phyloP scores from a whole-genome alignment of 2,113 vertebrate genomes.

The Rhipidura dahli region DNA sequence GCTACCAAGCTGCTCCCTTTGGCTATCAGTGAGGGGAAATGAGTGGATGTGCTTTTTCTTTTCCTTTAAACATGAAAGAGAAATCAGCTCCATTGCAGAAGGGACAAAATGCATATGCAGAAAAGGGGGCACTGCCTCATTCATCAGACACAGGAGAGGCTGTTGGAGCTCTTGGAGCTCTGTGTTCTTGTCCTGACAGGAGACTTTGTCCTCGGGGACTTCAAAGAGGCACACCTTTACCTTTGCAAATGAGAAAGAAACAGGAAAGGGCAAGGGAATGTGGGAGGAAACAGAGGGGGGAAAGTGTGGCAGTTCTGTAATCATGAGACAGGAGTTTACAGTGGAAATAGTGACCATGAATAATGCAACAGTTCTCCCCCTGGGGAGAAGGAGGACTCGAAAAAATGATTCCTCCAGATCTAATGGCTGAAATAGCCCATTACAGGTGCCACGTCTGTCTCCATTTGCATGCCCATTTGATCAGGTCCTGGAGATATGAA shows the following conservation, averaged over 20 bases:
- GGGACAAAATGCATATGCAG: not conserved
- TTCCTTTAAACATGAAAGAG: not conserved
- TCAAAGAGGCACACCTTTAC: slow-evolving; percentile 11
- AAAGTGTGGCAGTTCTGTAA: not conserved
- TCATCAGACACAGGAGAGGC: not conserved
- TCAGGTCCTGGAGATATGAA: not conserved
- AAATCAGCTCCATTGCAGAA: not conserved
- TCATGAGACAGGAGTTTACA: not conserved
- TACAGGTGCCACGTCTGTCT: slow-evolving; percentile 40
- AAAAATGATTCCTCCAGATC: slow-evolving; percentile 43
- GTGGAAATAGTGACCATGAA: slow-evolving; percentile 3
- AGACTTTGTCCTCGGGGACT: not conserved
- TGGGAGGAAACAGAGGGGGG: not conserved
- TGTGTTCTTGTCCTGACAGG: not conserved
- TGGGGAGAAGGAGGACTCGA: slow-evolving; percentile 6
- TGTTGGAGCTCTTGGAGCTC: not conserved
- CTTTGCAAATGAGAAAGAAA: not conserved
- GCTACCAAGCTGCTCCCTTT: not conserved
- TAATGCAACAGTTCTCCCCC: slow-evolving; percentile 30
- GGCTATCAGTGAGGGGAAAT: not conserved
- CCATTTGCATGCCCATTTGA: slow-evolving; percentile 32
- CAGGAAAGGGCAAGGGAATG: not conserved
- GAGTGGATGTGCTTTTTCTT: not conserved
- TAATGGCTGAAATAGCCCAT: slow-evolving; percentile 39
- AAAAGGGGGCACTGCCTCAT: not conserved